Evolutionary conservation across 1,140 invertebrate species (phyloP), one percentile per base, ranked within the genome.

Genomic region (Drosophila mauritiana): DNA sequence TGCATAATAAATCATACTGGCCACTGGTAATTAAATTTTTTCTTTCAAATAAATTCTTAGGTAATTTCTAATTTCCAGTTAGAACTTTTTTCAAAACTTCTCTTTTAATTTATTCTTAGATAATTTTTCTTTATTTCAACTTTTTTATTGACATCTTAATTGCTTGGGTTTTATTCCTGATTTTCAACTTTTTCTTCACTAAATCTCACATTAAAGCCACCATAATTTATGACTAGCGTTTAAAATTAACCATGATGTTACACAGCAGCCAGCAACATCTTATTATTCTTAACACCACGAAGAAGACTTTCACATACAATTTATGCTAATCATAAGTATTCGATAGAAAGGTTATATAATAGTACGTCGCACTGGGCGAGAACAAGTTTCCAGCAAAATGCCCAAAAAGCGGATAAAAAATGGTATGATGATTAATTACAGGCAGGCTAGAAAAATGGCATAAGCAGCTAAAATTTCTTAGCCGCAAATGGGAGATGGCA

Each of bases 211-310:
- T 34, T 37, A 42, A 13, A 25, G 7, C 40, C 11, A 69, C 13
- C 67, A 70, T 70, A 70, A 70, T 70, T 70, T 70, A 72, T 72
- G 68, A 36, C 68, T 15, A 27, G 65, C 31, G 79, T 82, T 80
- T 85, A 89, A 80, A 73, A 83, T 89, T 80, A 88, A 80, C 76
- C 67, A 81, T 81, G 82, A 85, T 85, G 64, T 57, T 69, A 68
- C 64, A 68, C 64, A 52, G 59, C 59, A 45, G 20, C 17, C 42
- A 48, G 17, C 31, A 58, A 46, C 56, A 68, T 68, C 61, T 65
- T 37, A 46, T 53, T 65, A 63, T 42, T 68, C 34, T 55, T 34
- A 13, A 52, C 3, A 64, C 42, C 36, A 48, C 22, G 22, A 51
- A 11, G 48, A 75, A 67, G 73, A 67, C 73, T 76, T 75, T 76